Percentiles rank a stretch among this genome's conserved stretches.
These are phyloP conservation scores for Crepidodera aurea DNA, from an alignment of 2,888 invertebrate species.

Conservation along the genomic window DNA sequence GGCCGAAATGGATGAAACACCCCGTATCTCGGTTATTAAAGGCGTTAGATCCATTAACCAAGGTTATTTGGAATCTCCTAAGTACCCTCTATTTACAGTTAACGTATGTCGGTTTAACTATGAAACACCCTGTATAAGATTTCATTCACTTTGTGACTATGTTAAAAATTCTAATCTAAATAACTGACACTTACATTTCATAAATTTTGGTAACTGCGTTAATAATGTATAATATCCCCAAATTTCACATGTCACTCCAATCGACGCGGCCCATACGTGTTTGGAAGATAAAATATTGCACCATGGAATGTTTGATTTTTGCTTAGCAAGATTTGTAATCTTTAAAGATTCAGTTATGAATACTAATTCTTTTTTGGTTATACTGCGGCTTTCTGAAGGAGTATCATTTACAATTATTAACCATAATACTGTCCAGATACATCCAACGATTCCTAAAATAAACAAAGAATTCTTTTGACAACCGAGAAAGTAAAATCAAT, in stretches of 20 bases:
- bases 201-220: slow-evolving; percentile 37
- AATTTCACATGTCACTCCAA: slow-evolving; percentile 86
- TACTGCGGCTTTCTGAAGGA: slow-evolving; percentile 77
- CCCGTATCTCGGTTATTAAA: too few relatives aligned
- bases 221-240: slow-evolving; percentile 88
- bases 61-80: too few relatives aligned
- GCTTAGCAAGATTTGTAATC: slow-evolving; percentile 59
- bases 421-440: slow-evolving; percentile 80
- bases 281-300: slow-evolving; percentile 74
- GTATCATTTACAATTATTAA: slow-evolving; percentile 74
- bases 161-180: too few relatives aligned
- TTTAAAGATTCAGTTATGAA: slow-evolving; percentile 70
- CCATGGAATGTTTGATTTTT: slow-evolving; percentile 73
- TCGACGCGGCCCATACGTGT: slow-evolving; percentile 84
- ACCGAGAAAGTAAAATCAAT: too few relatives aligned
- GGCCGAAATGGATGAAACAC: too few relatives aligned
- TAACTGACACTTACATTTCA: slow-evolving; percentile 39
- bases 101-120: too few relatives aligned
- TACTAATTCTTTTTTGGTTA: slow-evolving; percentile 75
- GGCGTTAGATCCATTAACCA: too few relatives aligned
- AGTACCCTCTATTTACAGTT: too few relatives aligned
- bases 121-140: too few relatives aligned
- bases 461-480: too few relatives aligned
- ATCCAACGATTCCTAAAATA: slow-evolving; percentile 67
- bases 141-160: too few relatives aligned